phyloP scores from a whole-genome alignment of 2,797 vertebrate genomes.

The Meda fulgida region DNA sequence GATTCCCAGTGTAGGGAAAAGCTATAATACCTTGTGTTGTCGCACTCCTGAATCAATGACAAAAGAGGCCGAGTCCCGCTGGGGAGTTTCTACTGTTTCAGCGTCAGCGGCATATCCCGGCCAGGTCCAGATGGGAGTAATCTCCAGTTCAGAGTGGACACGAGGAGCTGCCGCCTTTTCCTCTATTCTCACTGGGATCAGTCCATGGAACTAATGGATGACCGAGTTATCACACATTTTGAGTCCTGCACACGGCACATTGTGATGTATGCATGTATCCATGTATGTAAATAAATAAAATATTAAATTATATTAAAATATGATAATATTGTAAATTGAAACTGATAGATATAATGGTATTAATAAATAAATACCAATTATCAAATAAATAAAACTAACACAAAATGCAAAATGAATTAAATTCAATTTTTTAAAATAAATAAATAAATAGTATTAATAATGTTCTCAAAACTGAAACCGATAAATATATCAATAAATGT shows the following conservation, averaged over 20 bases:
- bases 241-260: not conserved
- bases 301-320: not conserved
- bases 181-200: slow-evolving; percentile 71
- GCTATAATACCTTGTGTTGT: slow-evolving; percentile 54
- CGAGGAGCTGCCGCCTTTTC: slow-evolving; percentile 55
- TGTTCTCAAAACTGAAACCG: not conserved
- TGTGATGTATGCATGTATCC: not conserved
- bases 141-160: slow-evolving; percentile 57
- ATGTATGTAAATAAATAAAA: not conserved
- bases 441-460: not conserved
- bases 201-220: slow-evolving; percentile 70
- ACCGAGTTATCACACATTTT: not conserved
- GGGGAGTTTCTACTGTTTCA: slow-evolving; percentile 60
- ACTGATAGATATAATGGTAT: not conserved
- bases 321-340: not conserved
- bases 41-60: slow-evolving; percentile 14
- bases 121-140: slow-evolving; percentile 57
- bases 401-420: not conserved
- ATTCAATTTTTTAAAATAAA: not conserved
- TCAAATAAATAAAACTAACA: not conserved
- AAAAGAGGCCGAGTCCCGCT: slow-evolving; percentile 60
- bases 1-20: too few species aligned
- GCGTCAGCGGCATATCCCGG: slow-evolving; percentile 49
- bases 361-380: not conserved
- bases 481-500: not conserved